These are phyloP conservation scores for Malthinus flaveolus DNA, from an alignment of 2,888 invertebrate genomes.

Conservation along the genomic window DNA sequence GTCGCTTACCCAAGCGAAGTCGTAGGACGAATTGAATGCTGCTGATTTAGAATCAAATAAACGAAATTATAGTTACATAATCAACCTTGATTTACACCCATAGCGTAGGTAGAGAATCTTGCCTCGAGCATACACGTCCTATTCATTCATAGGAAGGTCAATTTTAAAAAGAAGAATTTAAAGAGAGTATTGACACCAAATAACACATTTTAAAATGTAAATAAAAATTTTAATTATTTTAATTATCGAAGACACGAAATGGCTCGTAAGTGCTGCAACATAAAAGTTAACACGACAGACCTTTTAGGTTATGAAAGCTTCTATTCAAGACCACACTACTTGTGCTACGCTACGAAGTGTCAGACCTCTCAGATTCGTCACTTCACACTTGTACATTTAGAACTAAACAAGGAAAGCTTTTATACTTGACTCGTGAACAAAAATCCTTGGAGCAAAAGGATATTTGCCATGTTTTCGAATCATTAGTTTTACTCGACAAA, in stretches of 20 bases:
- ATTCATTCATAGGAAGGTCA: constrained; percentile 24
- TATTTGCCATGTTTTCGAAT: too few species aligned
- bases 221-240: too few species aligned
- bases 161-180: constrained; percentile 15
- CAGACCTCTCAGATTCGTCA: constrained; percentile 13
- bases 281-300: too few species aligned
- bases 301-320: constrained; percentile 10
- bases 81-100: constrained; percentile 21
- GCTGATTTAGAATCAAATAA: constrained; percentile 20
- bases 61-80: constrained; percentile 21
- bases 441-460: background rate
- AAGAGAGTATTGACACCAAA: constrained; percentile 16
- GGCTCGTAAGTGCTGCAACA: too few species aligned
- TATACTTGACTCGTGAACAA: constrained; percentile 6
- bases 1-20: too few species aligned
- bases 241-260: too few species aligned
- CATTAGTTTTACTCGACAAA: too few species aligned
- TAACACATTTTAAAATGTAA: background rate
- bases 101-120: constrained; percentile 19
- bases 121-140: constrained; percentile 10
- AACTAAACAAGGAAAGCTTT: constrained; percentile 12
- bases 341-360: constrained; percentile 11
- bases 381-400: constrained; percentile 8
- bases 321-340: constrained; percentile 12
- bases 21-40: constrained; percentile 13